Evolutionary conservation across 2,888 invertebrate species (phyloP).

Genomic region (Euplexia lucipara): DNA sequence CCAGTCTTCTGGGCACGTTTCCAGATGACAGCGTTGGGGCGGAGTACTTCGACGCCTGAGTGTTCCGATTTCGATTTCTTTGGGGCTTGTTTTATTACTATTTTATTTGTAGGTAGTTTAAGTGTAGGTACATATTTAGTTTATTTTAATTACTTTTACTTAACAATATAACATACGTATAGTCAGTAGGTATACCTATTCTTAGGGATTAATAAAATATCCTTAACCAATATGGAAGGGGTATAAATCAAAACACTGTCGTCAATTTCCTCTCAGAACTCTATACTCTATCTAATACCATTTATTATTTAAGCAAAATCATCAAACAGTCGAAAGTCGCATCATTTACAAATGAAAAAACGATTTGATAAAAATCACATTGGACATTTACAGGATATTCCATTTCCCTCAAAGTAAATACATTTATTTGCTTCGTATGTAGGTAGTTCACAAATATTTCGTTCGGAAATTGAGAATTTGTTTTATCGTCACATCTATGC

Average conservation of each 20-base stretch:
- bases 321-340: constrained; percentile 32
- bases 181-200: too few relatives aligned
- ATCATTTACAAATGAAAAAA: constrained; percentile 30
- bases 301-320: constrained; percentile 6
- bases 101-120: too few relatives aligned
- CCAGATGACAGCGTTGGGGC: too few relatives aligned
- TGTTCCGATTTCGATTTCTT: too few relatives aligned
- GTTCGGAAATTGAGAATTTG: constrained; percentile 46
- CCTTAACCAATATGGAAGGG: neutral
- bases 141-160: too few relatives aligned
- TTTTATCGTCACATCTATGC: constrained; percentile 36
- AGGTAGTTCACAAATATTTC: constrained; percentile 38
- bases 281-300: neutral
- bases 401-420: constrained; percentile 56
- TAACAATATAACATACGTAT: too few relatives aligned
- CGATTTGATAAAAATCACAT: constrained; percentile 38
- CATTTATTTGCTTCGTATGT: constrained; percentile 15
- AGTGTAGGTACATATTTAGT: too few relatives aligned
- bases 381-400: constrained; percentile 50
- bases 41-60: too few relatives aligned
- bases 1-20: too few relatives aligned
- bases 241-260: neutral
- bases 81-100: too few relatives aligned
- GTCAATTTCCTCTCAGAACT: constrained; percentile 32
- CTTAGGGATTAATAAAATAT: too few relatives aligned